These are phyloP conservation scores for Ammodytes dubius DNA, from an alignment of 2,113 vertebrate genomes.

Conservation along the genomic window DNA sequence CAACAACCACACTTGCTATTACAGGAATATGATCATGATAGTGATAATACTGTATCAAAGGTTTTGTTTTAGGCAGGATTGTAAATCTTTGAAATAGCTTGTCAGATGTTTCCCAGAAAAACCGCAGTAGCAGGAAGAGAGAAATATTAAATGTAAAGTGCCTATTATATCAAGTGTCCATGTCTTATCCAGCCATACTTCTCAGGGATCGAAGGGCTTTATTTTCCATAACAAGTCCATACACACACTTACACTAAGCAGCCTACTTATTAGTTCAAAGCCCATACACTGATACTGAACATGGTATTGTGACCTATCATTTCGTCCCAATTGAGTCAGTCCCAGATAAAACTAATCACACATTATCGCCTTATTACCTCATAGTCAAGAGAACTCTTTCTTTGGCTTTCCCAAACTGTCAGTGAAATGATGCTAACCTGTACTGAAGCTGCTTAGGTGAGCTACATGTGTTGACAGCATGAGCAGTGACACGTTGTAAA, in stretches of 20 bases:
- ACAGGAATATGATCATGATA: constrained; percentile 6
- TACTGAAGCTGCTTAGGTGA: constrained; percentile 61
- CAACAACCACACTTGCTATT: not conserved
- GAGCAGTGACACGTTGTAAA: constrained; percentile 60
- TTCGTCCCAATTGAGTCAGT: constrained; percentile 17
- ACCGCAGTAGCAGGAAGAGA: not conserved
- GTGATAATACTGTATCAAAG: not conserved
- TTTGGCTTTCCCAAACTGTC: constrained; percentile 62
- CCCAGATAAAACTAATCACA: constrained; percentile 23
- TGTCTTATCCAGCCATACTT: not conserved
- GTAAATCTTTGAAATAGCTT: constrained; percentile 9
- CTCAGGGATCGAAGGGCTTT: constrained; percentile 14
- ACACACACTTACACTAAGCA: constrained; percentile 10
- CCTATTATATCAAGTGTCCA: not conserved
- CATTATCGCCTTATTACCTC: constrained; percentile 1
- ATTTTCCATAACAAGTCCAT: not conserved
- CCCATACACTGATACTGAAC: constrained; percentile 19
- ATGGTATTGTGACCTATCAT: constrained; percentile 18
- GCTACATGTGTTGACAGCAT: constrained; percentile 73
- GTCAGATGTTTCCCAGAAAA: not conserved
- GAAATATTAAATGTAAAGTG: not conserved
- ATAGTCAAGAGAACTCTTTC: not conserved
- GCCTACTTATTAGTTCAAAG: constrained; percentile 30
- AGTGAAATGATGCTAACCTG: constrained; percentile 57
- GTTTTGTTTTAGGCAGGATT: not conserved